These are phyloP conservation scores for Falco novaeseelandiae DNA, from an alignment of 2,797 vertebrate genomes.

Conservation along the genomic window DNA sequence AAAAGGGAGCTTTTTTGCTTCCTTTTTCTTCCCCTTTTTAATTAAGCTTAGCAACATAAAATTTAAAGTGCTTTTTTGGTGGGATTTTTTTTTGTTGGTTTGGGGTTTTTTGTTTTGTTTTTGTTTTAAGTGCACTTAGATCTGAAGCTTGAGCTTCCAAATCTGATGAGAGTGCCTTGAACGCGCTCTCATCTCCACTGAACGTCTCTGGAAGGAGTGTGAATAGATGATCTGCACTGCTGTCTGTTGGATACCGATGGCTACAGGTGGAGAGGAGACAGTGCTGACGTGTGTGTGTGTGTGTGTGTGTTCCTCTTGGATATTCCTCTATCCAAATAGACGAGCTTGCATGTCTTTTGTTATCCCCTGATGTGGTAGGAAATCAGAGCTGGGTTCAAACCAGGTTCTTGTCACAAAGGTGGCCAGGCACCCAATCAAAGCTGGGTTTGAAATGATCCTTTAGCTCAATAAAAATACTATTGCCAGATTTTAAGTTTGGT, in stretches of 20 bases:
- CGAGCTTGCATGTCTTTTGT: background rate
- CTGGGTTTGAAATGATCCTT: background rate
- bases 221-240: background rate
- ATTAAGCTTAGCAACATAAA: background rate
- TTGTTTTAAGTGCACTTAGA: background rate
- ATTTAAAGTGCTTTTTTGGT: background rate
- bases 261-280: background rate
- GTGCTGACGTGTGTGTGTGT: background rate
- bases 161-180: background rate
- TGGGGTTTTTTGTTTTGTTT: no score
- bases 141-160: background rate
- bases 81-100: no score
- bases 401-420: background rate
- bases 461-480: background rate
- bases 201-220: fast-evolving
- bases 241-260: background rate
- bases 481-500: background rate
- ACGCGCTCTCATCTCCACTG: background rate
- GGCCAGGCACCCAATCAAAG: background rate
- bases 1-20: background rate
- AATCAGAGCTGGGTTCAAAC: background rate
- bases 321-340: background rate
- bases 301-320: background rate
- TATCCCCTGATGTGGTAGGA: background rate
- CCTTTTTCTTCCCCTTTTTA: conserved; percentile 13